Percentiles rank a stretch among this genome's conserved stretches.
phyloP scores from a whole-genome alignment of 2,888 invertebrate species.

The Lepidocyrtinus sp. region DNA sequence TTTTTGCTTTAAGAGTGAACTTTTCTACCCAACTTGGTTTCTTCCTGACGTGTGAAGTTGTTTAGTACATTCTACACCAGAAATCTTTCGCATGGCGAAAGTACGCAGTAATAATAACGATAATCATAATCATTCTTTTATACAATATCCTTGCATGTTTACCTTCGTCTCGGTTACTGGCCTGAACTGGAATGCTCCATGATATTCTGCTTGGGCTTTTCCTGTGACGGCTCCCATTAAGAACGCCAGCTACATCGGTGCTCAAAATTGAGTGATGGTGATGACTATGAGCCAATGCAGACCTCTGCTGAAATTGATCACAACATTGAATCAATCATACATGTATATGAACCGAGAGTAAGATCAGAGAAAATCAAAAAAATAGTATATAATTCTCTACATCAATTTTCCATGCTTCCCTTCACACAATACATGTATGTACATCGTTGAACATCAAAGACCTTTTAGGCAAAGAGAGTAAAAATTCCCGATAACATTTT shows the following conservation, averaged over 20 bases:
- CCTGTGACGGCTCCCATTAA: slow-evolving; percentile 14
- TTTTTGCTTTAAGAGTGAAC: no score
- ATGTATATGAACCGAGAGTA: slow-evolving; percentile 5
- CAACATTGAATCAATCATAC: slow-evolving; percentile 49
- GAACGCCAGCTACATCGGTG: neutral
- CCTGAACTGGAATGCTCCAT: slow-evolving; percentile 34
- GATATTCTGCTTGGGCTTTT: neutral
- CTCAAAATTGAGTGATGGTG: slow-evolving; percentile 34
- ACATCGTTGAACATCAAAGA: slow-evolving; percentile 39
- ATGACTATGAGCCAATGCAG: slow-evolving; percentile 28
- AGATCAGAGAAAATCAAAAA: slow-evolving; percentile 30
- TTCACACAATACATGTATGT: slow-evolving; percentile 42
- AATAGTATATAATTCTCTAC: no score
- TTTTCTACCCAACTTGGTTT: no score
- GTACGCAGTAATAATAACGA: slow-evolving; percentile 36
- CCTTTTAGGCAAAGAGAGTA: slow-evolving; percentile 7
- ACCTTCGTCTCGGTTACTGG: slow-evolving; percentile 28
- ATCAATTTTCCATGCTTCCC: slow-evolving; percentile 58
- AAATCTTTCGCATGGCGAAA: no score
- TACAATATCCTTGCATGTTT: slow-evolving; percentile 26
- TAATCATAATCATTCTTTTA: slow-evolving; percentile 47
- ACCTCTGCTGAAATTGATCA: slow-evolving; percentile 54
- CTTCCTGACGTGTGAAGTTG: no score
- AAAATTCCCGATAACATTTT: slow-evolving; percentile 46
- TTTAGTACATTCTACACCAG: no score